phyloP scores from a whole-genome alignment of 2,113 vertebrate genomes.

The Macquaria australasica region DNA sequence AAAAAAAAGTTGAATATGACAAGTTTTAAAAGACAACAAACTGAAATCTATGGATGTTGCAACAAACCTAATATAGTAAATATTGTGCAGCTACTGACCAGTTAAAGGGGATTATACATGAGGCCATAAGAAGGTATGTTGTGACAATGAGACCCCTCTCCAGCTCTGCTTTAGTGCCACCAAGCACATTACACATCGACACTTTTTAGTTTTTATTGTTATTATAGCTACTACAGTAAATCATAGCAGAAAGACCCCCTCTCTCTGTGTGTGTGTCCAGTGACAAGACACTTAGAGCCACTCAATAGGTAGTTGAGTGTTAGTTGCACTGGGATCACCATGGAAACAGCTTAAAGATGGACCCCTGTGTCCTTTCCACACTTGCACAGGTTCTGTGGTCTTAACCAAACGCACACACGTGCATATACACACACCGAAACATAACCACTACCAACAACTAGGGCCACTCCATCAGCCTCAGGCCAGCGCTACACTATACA shows the following conservation, averaged over 20 bases:
- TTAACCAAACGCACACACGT: slow-evolving; percentile 27
- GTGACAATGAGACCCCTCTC: not conserved
- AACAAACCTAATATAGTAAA: not conserved
- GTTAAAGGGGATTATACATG: not conserved
- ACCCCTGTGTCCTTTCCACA: slow-evolving; percentile 15
- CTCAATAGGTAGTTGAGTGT: not conserved
- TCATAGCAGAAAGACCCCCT: not conserved
- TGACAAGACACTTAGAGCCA: slow-evolving; percentile 1
- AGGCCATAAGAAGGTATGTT: no score
- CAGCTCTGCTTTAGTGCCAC: not conserved
- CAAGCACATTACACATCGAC: not conserved
- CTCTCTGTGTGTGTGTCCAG: not conserved
- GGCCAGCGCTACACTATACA: slow-evolving; percentile 69
- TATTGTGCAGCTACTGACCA: not conserved
- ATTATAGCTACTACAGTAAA: not conserved
- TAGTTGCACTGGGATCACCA: not conserved
- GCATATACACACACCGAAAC: slow-evolving; percentile 29
- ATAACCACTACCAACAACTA: slow-evolving; percentile 46
- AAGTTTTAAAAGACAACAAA: not conserved
- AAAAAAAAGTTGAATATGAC: not conserved
- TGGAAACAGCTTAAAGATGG: slow-evolving; percentile 28
- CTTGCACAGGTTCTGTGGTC: slow-evolving; percentile 14
- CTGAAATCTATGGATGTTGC: not conserved
- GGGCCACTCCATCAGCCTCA: slow-evolving; percentile 65
- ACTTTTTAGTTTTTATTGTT: not conserved